Evolutionary conservation across 2,888 invertebrate species (phyloP).

Genomic region (Druceiella hillmani): DNA sequence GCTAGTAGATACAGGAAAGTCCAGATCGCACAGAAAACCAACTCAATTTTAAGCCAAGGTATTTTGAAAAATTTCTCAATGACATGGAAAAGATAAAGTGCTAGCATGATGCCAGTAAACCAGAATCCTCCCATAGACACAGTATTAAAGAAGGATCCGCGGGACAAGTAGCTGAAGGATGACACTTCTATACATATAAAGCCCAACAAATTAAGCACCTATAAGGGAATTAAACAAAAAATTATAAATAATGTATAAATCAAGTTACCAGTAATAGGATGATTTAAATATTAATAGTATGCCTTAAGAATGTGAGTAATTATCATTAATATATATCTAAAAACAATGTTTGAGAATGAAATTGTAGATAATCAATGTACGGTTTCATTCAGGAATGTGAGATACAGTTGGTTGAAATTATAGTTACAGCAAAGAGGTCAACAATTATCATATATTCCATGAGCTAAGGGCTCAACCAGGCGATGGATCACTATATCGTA

Average conservation of each 20-base stretch:
- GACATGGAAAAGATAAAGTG: conserved; percentile 78
- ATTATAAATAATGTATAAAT: conserved; percentile 8
- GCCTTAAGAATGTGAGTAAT: too few species aligned
- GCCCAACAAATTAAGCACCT: conserved; percentile 66
- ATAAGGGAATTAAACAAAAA: conserved; percentile 29
- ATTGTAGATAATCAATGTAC: too few species aligned
- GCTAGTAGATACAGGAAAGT: conserved; percentile 71
- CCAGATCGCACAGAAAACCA: conserved; percentile 70
- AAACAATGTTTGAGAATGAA: too few species aligned
- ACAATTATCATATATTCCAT: too few species aligned
- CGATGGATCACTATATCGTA: too few species aligned
- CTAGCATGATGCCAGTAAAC: conserved; percentile 74
- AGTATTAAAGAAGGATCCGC: conserved; percentile 70
- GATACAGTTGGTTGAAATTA: too few species aligned
- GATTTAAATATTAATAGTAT: conserved; percentile 7
- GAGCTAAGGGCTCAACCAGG: too few species aligned
- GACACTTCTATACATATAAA: conserved; percentile 76
- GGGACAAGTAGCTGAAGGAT: conserved; percentile 41
- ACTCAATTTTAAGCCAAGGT: conserved; percentile 82
- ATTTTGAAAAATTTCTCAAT: conserved; percentile 80
- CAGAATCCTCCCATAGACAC: conserved; percentile 82
- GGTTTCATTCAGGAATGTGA: too few species aligned
- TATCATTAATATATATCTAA: too few species aligned
- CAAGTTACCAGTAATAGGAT: conserved; percentile 1
- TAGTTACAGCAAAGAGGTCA: too few species aligned